Base-by-base conservation (phyloP, 2,888 invertebrate genomes). In the Phytoseiulus persimilis region DNA sequence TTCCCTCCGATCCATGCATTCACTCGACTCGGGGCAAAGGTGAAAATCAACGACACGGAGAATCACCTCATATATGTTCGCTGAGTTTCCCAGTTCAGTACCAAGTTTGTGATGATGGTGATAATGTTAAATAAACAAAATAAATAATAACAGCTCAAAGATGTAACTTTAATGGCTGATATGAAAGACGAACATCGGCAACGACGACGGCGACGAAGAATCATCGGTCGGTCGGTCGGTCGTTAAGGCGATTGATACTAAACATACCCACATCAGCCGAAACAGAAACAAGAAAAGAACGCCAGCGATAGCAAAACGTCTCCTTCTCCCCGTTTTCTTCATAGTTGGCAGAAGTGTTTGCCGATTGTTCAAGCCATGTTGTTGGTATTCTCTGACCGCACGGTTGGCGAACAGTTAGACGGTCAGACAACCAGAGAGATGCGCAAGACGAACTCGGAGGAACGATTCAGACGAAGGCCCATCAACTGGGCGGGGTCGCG, bases 121-220 rank as follows among this genome's bases (percentile, higher is more conserved):
- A 65, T 65, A 65, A 65, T 23, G 5, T 11, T 39, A 87, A 87
- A 39, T 39, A 87, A 87, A 87, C 87, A 87, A 87, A 87, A 87
- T 87, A 87, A 87, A 87, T 87, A 87, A 87, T 87, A 87, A 87
- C 87, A 87, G 87, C 45, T 33, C 33, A 33, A 33, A 87, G 87
- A 87, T 33, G 45, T 87, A 87, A 87, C 87, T 65, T 65, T 18
- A 65, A 65, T 65, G 65, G 65, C 65, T 90, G 83, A 32, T 83
- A 18, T 31, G 90, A 65, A 65, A 65, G 65, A 65, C 65, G 39
- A n/a, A 39, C 39, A 39, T 39, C 39, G 39, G 39, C 39, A 9
- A 39, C 39, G 39, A 39, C 9, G 65, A 14, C 46, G 46, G 18
- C 65, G 65, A 65, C 65, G 18, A 65, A 14, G 65, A 65, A 14